Percentiles rank a stretch among this genome's conserved stretches.
Conservation (phyloP, 2,888 invertebrate species). For the Thecophora atra region DNA sequence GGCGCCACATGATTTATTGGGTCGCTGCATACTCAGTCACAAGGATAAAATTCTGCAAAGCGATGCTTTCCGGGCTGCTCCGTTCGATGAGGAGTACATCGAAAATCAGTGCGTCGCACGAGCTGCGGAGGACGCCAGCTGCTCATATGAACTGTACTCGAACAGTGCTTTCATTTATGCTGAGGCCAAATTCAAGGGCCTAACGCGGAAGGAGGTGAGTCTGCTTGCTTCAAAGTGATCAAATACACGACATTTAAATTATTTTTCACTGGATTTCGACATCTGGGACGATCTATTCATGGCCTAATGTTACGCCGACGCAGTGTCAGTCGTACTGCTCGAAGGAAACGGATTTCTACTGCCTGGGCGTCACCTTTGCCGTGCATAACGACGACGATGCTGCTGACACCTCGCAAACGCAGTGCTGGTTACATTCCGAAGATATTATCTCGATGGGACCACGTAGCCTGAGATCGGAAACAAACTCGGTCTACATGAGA, state of each 20-base stretch:
- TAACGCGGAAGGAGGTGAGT: constrained; percentile 65
- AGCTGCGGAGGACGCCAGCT: constrained; percentile 69
- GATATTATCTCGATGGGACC: constrained; percentile 84
- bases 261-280: background rate
- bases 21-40: constrained; percentile 76
- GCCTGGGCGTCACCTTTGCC: constrained; percentile 74
- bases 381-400: constrained; percentile 53
- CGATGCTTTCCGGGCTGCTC: constrained; percentile 79
- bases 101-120: constrained; percentile 82
- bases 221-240: background rate
- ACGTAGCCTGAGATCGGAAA: constrained; percentile 71
- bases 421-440: constrained; percentile 82
- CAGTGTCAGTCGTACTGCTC: constrained; percentile 74
- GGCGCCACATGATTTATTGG: constrained; percentile 55
- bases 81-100: constrained; percentile 81
- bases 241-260: background rate
- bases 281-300: background rate
- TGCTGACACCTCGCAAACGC: constrained; percentile 52
- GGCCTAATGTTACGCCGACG: constrained; percentile 22
- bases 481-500: constrained; percentile 78
- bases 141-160: constrained; percentile 80
- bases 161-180: constrained; percentile 75
- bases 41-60: constrained; percentile 80
- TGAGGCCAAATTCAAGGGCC: constrained; percentile 61
- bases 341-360: constrained; percentile 73